Evolutionary conservation across 2,797 vertebrate species (phyloP).

Genomic region (Varecia variegata): DNA sequence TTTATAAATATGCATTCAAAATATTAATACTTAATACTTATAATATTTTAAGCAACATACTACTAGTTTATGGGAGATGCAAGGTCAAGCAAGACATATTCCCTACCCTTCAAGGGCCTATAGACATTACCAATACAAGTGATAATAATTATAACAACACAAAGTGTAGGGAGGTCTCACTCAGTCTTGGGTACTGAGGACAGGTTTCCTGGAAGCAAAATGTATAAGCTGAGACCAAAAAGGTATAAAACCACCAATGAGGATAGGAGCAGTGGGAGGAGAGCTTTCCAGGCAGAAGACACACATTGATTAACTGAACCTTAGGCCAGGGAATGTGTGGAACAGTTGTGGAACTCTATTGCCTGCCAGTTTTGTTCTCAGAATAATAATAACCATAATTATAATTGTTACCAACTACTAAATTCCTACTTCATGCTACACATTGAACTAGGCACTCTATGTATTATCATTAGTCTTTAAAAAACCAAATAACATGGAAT

Average conservation of each 20-base stretch:
- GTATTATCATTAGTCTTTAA: background rate
- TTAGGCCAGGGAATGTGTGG: background rate
- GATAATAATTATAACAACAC: background rate
- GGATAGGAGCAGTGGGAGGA: background rate
- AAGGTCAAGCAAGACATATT: background rate
- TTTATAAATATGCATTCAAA: background rate
- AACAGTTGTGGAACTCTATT: background rate
- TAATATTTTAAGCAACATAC: background rate
- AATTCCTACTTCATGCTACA: background rate
- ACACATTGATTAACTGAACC: background rate
- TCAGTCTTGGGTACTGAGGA: background rate
- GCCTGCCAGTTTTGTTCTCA: background rate
- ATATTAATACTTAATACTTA: background rate
- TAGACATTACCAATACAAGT: background rate
- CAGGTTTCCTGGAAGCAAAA: background rate
- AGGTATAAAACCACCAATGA: background rate
- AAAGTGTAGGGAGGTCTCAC: background rate
- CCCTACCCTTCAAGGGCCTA: background rate
- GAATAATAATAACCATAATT: background rate
- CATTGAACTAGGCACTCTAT: background rate
- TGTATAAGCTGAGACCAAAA: background rate
- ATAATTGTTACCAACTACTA: background rate
- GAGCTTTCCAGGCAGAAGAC: background rate
- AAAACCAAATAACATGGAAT: background rate
- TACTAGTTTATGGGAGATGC: background rate